Evolutionary conservation across 2,113 vertebrate genomes (phyloP).

Genomic region (Pitta sordida): DNA sequence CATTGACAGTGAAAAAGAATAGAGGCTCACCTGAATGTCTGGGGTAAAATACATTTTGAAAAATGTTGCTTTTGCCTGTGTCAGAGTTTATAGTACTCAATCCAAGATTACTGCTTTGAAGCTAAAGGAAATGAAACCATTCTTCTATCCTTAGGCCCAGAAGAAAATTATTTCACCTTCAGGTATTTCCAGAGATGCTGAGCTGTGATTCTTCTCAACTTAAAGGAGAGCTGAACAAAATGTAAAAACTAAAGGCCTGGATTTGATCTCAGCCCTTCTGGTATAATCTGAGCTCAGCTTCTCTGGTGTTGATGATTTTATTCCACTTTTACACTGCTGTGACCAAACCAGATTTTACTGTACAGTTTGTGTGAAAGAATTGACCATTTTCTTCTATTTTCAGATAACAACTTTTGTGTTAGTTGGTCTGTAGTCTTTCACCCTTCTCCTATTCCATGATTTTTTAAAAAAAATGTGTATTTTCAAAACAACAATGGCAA

Average conservation of each 20-base stretch:
- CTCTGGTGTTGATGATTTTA: not conserved
- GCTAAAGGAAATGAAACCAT: not conserved
- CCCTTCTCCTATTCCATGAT: not conserved
- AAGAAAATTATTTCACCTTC: not conserved
- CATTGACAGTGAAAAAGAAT: not conserved
- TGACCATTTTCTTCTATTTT: not conserved
- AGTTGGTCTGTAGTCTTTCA: not conserved
- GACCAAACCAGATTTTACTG: not conserved
- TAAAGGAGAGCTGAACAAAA: not conserved
- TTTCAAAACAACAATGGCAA: not conserved
- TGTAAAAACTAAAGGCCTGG: not conserved
- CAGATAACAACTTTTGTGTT: not conserved
- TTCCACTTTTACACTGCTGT: not conserved
- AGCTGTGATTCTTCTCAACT: not conserved
- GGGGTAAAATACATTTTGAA: not conserved
- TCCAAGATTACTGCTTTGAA: not conserved
- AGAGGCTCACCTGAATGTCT: not conserved
- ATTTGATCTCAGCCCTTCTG: not conserved
- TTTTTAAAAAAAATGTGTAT: rapidly evolving
- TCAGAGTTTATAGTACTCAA: not conserved
- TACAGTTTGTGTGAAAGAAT: not conserved
- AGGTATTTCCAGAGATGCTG: not conserved
- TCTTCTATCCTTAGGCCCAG: not conserved
- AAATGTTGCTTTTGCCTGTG: not conserved
- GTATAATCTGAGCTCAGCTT: not conserved